These are phyloP conservation scores for Oopsacas minuta DNA, from an alignment of 37 sponge, comb jelly and placozoan species.

Conservation along the genomic window DNA sequence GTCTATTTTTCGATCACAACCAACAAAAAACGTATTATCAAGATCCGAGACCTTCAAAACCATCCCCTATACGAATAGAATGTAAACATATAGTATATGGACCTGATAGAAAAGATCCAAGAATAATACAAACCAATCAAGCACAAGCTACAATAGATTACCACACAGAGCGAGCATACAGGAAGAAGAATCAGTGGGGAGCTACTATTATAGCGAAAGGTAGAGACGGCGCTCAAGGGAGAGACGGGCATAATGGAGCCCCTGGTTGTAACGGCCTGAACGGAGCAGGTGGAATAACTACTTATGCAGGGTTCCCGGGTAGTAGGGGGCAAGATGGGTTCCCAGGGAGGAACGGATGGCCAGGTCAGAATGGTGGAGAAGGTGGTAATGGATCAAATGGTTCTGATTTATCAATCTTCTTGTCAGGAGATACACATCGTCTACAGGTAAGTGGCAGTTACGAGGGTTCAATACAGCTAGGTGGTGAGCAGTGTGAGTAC, in stretches of 20 bases:
- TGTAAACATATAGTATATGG: neutral
- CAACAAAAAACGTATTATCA: constrained; percentile 45
- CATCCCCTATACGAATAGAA: neutral
- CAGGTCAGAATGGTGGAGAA: constrained; percentile 29
- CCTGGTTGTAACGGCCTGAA: constrained; percentile 27
- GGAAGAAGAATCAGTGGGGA: neutral
- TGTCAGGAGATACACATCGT: constrained; percentile 36
- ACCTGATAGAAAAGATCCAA: constrained; percentile 14
- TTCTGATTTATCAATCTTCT: constrained; percentile 42
- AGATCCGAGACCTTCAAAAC: constrained; percentile 51
- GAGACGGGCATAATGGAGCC: constrained; percentile 4
- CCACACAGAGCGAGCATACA: neutral
- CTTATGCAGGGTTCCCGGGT: constrained; percentile 23
- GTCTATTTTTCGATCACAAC: constrained; percentile 63
- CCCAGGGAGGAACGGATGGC: constrained; percentile 29
- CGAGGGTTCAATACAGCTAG: constrained; percentile 34
- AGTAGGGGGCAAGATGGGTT: constrained; percentile 36
- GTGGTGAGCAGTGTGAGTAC: constrained; percentile 39
- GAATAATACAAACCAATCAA: neutral
- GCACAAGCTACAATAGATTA: neutral
- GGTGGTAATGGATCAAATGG: constrained; percentile 52
- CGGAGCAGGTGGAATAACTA: constrained; percentile 33
- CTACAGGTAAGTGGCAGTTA: constrained; percentile 32
- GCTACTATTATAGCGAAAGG: neutral
- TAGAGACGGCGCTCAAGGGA: neutral